Conservation (phyloP, 2,888 invertebrate genomes). For the Patella depressa region DNA sequence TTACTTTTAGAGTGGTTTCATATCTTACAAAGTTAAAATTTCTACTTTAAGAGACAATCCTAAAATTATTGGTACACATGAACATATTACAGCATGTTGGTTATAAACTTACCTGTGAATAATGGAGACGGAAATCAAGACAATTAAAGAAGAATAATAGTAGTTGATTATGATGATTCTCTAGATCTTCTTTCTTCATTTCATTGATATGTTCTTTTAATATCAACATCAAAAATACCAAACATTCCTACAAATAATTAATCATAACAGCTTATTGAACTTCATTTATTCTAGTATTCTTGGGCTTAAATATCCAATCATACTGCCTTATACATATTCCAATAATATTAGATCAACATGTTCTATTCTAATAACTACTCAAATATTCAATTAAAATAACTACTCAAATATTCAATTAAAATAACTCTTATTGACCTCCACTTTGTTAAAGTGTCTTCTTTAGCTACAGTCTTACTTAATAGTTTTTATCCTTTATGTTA, state of each 20-base stretch:
- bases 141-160: conserved; percentile 81
- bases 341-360: no score
- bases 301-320: no score
- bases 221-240: conserved; percentile 79
- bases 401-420: no score
- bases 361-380: no score
- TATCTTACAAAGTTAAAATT: not conserved
- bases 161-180: conserved; percentile 79
- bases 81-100: not conserved
- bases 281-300: no score
- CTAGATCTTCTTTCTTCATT: conserved; percentile 77
- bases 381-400: no score
- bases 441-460: no score
- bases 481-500: no score
- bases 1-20: not conserved
- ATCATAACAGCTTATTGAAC: no score
- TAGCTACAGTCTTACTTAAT: no score
- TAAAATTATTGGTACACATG: not conserved
- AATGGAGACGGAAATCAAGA: conserved; percentile 63
- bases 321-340: no score
- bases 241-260: conserved; percentile 39
- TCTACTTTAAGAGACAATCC: not conserved
- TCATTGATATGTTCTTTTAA: conserved; percentile 81
- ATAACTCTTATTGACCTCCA: no score
- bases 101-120: conserved; percentile 30